These are phyloP conservation scores for Dryas iulia DNA, from an alignment of 1,140 invertebrate species.

Conservation along the genomic window DNA sequence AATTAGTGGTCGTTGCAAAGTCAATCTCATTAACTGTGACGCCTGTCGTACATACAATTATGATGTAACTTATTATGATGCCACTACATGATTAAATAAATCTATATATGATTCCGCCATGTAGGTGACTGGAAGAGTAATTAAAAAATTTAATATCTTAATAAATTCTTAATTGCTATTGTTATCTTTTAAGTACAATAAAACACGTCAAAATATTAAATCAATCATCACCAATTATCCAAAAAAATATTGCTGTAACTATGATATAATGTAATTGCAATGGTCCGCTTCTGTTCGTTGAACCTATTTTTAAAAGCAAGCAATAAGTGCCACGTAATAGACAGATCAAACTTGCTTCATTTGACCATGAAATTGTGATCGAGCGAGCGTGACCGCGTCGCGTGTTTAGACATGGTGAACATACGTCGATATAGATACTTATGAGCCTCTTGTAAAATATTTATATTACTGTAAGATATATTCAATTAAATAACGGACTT, in stretches of 20 bases:
- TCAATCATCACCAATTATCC: not conserved
- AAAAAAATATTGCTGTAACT: not conserved
- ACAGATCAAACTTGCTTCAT: constrained; percentile 66
- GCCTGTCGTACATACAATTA: constrained; percentile 4
- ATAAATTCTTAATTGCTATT: too few species aligned
- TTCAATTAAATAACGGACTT: not conserved
- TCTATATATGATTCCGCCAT: not conserved
- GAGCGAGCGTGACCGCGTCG: constrained; percentile 58
- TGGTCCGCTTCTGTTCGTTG: constrained; percentile 32
- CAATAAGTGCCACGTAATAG: constrained; percentile 55
- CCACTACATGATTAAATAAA: not conserved
- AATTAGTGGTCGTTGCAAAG: constrained; percentile 8
- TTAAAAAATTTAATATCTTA: not conserved
- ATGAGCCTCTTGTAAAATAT: constrained; percentile 6
- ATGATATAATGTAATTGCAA: not conserved
- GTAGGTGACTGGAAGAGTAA: not conserved
- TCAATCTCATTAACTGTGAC: constrained; percentile 33
- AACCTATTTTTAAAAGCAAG: constrained; percentile 38
- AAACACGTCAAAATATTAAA: not conserved
- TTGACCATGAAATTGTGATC: constrained; percentile 57
- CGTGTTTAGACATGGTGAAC: constrained; percentile 44
- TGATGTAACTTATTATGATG: not conserved
- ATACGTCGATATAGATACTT: constrained; percentile 19
- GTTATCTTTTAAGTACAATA: not conserved
- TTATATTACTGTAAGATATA: not conserved